Evolutionary conservation across 2,888 invertebrate species (phyloP).

Genomic region (Orthosia gothica): DNA sequence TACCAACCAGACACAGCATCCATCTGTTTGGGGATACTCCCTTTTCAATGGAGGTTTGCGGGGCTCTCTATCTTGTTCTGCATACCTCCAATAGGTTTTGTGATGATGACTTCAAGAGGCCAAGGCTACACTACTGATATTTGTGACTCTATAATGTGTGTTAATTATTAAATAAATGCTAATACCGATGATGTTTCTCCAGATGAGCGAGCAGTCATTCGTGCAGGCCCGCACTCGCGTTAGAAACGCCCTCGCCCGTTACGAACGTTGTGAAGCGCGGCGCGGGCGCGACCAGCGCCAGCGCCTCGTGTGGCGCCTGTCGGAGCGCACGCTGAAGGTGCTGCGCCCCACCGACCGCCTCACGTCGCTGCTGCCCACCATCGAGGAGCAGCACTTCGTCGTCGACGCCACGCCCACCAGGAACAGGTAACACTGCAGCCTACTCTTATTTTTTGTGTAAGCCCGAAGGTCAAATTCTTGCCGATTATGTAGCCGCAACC

Average conservation of each 20-base stretch:
- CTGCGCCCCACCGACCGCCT: conserved; percentile 95
- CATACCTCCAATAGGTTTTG: too few species aligned
- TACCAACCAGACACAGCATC: too few species aligned
- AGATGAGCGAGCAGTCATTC: conserved; percentile 94
- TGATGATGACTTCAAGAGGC: too few species aligned
- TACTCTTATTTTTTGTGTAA: too few species aligned
- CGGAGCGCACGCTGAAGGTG: conserved; percentile 94
- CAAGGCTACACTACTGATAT: too few species aligned
- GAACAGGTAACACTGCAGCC: conserved; percentile 73
- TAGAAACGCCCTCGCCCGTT: conserved; percentile 93
- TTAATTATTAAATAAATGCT: too few species aligned
- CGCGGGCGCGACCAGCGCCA: conserved; percentile 94
- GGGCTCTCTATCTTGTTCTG: too few species aligned
- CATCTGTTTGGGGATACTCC: too few species aligned
- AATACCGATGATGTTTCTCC: conserved; percentile 29
- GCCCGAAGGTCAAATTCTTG: too few species aligned
- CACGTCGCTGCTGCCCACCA: conserved; percentile 94
- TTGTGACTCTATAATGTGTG: too few species aligned
- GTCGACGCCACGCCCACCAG: conserved; percentile 81
- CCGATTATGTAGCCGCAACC: too few species aligned
- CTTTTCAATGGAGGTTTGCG: too few species aligned
- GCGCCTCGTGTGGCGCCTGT: conserved; percentile 95
- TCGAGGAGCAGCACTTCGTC: conserved; percentile 92
- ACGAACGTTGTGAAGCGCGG: conserved; percentile 95
- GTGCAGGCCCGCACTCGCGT: conserved; percentile 92